Evolutionary conservation across 2,113 vertebrate genomes (phyloP).

Genomic region (Chinchilla lanigera): DNA sequence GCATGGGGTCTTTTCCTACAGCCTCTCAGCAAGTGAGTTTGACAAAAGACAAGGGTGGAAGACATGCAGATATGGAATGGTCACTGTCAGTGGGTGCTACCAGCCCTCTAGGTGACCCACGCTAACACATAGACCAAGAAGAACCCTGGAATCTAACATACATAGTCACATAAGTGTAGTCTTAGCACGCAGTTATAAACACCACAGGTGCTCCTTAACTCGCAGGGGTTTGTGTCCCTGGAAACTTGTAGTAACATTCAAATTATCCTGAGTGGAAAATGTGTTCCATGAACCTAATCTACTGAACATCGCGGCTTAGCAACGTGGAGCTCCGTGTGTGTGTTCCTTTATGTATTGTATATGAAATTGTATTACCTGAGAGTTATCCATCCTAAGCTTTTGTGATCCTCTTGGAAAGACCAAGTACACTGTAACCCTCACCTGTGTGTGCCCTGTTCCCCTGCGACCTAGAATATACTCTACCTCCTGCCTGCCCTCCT

Average conservation of each 20-base stretch:
- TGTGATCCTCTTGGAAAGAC: neutral
- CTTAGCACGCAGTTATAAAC: neutral
- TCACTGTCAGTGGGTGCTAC: neutral
- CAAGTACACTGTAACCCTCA: neutral
- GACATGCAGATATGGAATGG: neutral
- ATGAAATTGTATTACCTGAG: neutral
- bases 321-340: neutral
- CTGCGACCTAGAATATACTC: neutral
- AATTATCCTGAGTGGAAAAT: neutral
- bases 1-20: neutral
- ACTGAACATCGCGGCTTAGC: neutral
- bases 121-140: neutral
- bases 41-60: neutral
- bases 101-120: neutral
- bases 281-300: neutral
- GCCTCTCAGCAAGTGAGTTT: conserved; percentile 10
- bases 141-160: neutral
- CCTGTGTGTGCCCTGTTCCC: neutral
- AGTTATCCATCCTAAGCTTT: neutral
- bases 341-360: neutral
- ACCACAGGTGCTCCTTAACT: neutral
- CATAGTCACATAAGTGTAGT: neutral
- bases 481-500: neutral
- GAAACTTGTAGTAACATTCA: neutral
- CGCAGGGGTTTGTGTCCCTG: neutral